Evolutionary conservation across 2,113 vertebrate species (phyloP).

Genomic region (Chinchilla lanigera): DNA sequence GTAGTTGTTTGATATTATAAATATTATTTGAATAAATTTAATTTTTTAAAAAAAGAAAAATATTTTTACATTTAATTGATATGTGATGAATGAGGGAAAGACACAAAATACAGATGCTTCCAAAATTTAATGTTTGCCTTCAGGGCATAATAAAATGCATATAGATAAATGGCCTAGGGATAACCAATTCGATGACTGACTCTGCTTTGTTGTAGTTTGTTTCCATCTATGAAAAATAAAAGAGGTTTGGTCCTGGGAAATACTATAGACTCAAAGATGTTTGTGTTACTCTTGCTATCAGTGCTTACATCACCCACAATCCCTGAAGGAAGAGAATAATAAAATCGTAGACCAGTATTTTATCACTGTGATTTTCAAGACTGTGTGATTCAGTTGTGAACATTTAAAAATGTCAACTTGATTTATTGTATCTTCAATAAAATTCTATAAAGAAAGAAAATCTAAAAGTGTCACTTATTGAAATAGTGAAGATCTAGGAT

Average conservation of each 20-base stretch:
- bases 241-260: not conserved
- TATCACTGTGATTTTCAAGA: not conserved
- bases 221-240: not conserved
- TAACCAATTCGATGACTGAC: not conserved
- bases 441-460: not conserved
- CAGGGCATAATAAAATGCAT: not conserved
- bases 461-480: not conserved
- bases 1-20: not conserved
- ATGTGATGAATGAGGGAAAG: not conserved
- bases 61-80: not conserved
- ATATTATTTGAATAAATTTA: not conserved
- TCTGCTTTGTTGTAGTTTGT: not conserved
- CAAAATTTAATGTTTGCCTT: not conserved
- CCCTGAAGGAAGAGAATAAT: not conserved
- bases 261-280: not conserved
- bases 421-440: constrained; percentile 20
- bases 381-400: not conserved
- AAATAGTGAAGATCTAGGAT: not conserved
- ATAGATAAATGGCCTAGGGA: not conserved
- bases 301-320: not conserved
- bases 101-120: not conserved
- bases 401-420: not conserved
- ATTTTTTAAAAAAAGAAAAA: not conserved
- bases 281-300: not conserved
- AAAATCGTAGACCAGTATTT: not conserved